Base-by-base conservation (phyloP, 2,797 vertebrate species). In the Furcifer pardalis region DNA sequence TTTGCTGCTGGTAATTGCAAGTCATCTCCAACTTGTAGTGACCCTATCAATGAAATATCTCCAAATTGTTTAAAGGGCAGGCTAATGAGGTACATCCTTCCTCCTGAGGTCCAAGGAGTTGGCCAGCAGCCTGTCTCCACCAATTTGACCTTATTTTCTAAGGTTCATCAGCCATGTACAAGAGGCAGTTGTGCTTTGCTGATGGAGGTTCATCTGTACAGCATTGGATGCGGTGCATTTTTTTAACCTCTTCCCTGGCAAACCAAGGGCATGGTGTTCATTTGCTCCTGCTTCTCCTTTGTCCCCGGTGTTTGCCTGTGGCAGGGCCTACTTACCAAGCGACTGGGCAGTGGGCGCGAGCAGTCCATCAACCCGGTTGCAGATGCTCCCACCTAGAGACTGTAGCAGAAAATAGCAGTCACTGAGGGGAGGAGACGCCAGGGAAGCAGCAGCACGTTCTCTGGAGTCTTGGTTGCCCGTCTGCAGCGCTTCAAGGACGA, bases 341-440 rank as follows among this genome's bases (percentile, higher is more conserved):
- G 0, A 1, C 73, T 65, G 90, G 77, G 8, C 85, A 77, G 79
- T 0, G 59, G n/a, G 30, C n/a, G 30, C 10, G 56, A 59, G 79
- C 84, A 5, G 60, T 72, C 63, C 12, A 69, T 59, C 83, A 35
- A n/a, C 32, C 32, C 56, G 77, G 32, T 74, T 12, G 81, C 78
- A 74, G 35, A 86, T 80, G 37, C 89, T 84, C 84, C 83, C 91
- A 84, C 89, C 86, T 71, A 69, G 78, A 87, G 84, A 86, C 52
- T 13, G 72, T 10, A 90, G 83, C 77, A 68, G 17, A 86, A 84
- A 85, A 69, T 52, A 91, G 84, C 92, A 77, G 0, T 5, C 66
- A 0, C 40, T 2, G 44, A 66, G 65, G 88, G 78, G 86, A 25
- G 90, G 81, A 87, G 84, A 79, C 83, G 35, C 3, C 49, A 21